Evolutionary conservation across 35 echinoderm and acorn worm species (phyloP), one percentile per base, ranked within the genome.

Genomic region (Chiridota heheva): DNA sequence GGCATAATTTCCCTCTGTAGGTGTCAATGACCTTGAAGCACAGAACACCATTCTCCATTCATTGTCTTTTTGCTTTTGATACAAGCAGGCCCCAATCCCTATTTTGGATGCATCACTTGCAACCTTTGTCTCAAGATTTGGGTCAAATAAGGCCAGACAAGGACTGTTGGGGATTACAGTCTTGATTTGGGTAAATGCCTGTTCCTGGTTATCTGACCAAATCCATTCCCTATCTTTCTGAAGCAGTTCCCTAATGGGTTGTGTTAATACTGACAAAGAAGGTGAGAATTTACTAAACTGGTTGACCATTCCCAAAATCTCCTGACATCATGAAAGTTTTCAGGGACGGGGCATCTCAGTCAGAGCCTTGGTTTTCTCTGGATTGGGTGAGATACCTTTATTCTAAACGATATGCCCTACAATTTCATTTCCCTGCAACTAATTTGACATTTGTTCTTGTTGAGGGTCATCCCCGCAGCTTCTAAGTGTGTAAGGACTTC

Each of bases 381-480:
- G 79, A 65, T 93, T 61, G 12, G 65, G 30, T 5, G 66, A 61
- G 13, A 89, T 63, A 18, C 91, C 81, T 36, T 83, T 29, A 6
- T 71, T 60, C 3, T 60, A 73, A 2, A 84, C 55, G 63, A 85
- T 79, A 22, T 89, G 86, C 17, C 86, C 91, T 42, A 95, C 42
- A 89, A 89, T 3, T 65, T 35, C 5, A 85, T 66, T 20, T 38
- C 24, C 35, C 20, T 44, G 4, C 61, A 18, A 38, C 24, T 42
- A 31, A 95, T 83, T 31, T 71, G 41, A 63, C 72, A 95, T 78
- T 95, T 95, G 1, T 60, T 70, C 37, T 84, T 75, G 57, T 95
- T 89, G 1, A 89, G 57, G 2, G 47, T 73, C 42, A 93, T 64
- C 5, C 85, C 80, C 34, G 80, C 79, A 27, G 45, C n/a, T 16